Conservation (phyloP, 2,888 invertebrate species). For the Standfussiana lucernea region DNA sequence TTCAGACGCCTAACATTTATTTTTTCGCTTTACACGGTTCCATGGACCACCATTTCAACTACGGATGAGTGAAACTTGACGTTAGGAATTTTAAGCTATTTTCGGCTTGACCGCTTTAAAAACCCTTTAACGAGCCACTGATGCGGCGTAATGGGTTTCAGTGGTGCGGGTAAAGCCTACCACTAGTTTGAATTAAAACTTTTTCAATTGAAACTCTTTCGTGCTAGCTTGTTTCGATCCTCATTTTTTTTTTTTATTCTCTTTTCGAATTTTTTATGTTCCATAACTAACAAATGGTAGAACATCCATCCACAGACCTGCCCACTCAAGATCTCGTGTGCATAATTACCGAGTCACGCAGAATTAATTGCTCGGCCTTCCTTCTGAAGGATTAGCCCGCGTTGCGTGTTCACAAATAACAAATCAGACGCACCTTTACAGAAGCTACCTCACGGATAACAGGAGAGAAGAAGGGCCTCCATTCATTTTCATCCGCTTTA, state of each 20-base stretch:
- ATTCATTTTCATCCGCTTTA: constrained; percentile 81
- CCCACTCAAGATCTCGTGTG: constrained; percentile 32
- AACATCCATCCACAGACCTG: constrained; percentile 16
- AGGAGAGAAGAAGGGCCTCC: constrained; percentile 68
- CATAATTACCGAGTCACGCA: constrained; percentile 43
- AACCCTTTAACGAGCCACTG: constrained; percentile 75
- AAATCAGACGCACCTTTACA: constrained; percentile 74
- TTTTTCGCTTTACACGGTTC: constrained; percentile 72
- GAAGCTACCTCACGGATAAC: constrained; percentile 66
- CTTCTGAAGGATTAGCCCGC: constrained; percentile 71
- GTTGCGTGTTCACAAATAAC: constrained; percentile 77
- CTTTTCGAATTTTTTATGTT: background rate
- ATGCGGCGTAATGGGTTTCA: constrained; percentile 69
- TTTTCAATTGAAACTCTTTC: constrained; percentile 18
- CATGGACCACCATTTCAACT: constrained; percentile 75
- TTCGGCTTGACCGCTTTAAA: constrained; percentile 76
- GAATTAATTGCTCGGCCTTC: constrained; percentile 71
- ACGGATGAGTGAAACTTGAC: constrained; percentile 76
- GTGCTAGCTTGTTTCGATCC: background rate
- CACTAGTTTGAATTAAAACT: constrained; percentile 22
- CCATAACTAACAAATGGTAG: constrained; percentile 21
- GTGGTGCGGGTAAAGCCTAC: constrained; percentile 13
- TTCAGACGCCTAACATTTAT: constrained; percentile 75
- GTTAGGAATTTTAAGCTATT: constrained; percentile 80
- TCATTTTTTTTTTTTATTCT: background rate